phyloP scores from a whole-genome alignment of 2,888 invertebrate genomes.

The Formica aserva region DNA sequence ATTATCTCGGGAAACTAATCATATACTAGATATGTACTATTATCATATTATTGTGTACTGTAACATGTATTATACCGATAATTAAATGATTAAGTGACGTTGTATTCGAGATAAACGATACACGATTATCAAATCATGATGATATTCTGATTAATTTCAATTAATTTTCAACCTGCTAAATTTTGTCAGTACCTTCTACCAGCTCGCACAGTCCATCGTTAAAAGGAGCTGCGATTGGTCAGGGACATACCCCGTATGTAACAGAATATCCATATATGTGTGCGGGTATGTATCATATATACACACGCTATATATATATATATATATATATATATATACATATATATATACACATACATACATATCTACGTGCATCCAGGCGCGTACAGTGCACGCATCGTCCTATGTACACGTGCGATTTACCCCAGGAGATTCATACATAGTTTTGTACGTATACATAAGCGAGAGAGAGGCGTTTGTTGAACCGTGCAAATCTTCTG shows the following conservation, averaged over 20 bases:
- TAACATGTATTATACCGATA: not conserved
- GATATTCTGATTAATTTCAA: conserved; percentile 26
- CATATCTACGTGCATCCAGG: not conserved
- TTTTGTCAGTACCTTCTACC: conserved; percentile 23
- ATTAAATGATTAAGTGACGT: not conserved
- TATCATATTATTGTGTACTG: not conserved
- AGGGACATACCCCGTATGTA: conserved; percentile 22
- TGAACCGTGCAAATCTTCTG: conserved; percentile 56
- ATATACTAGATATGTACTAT: no score
- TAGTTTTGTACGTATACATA: conserved; percentile 54
- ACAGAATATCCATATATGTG: not conserved
- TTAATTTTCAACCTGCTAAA: conserved; percentile 28
- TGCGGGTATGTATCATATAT: not conserved
- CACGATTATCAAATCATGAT: not conserved
- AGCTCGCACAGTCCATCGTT: conserved; percentile 7
- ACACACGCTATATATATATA: not conserved
- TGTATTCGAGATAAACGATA: not conserved
- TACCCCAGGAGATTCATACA: conserved; percentile 52
- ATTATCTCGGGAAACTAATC: not conserved
- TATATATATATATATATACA: not conserved
- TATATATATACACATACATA: not conserved
- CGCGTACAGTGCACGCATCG: not conserved
- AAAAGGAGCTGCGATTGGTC: conserved; percentile 48
- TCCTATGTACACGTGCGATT: conserved; percentile 48
- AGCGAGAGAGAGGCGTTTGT: conserved; percentile 54